Percentiles rank a stretch among this genome's conserved stretches.
Evolutionary conservation across 2,113 vertebrate genomes (phyloP).

Genomic region (Lepisosteus osseus): DNA sequence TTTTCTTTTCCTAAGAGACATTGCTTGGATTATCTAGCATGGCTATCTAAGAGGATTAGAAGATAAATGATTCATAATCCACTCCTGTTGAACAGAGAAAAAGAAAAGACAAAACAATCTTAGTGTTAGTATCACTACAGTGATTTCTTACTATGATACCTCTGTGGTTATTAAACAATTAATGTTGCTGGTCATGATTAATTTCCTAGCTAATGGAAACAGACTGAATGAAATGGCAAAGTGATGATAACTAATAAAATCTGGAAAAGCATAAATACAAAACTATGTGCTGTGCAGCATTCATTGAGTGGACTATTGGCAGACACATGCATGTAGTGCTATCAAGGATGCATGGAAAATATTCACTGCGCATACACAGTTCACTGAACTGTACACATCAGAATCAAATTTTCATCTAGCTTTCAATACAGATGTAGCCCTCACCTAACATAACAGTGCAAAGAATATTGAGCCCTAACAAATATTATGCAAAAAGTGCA

Average conservation of each 20-base stretch:
- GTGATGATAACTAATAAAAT: slow-evolving; percentile 22
- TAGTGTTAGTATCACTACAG: not conserved
- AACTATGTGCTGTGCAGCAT: slow-evolving; percentile 50
- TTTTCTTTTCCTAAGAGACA: slow-evolving; percentile 4
- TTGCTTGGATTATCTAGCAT: slow-evolving; percentile 38
- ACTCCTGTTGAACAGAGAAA: slow-evolving; percentile 34
- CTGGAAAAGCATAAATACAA: slow-evolving; percentile 17
- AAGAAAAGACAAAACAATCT: slow-evolving; percentile 29
- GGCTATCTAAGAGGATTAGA: slow-evolving; percentile 55
- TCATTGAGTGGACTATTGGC: slow-evolving; percentile 52
- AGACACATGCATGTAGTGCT: slow-evolving; percentile 38
- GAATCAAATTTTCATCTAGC: no score
- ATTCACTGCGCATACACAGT: no score
- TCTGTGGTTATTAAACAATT: slow-evolving; percentile 35
- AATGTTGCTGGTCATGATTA: slow-evolving; percentile 45
- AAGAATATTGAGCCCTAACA: no score
- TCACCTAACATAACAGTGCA: no score
- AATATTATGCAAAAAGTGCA: no score
- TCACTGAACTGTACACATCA: no score
- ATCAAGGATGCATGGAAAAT: slow-evolving; percentile 35
- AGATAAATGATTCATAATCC: slow-evolving; percentile 46
- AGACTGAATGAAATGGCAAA: slow-evolving; percentile 31
- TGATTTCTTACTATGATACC: not conserved
- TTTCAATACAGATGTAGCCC: no score
- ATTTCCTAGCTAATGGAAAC: slow-evolving; percentile 47